Base-by-base conservation (phyloP, 2,888 invertebrate genomes). In the Apantesis nais region DNA sequence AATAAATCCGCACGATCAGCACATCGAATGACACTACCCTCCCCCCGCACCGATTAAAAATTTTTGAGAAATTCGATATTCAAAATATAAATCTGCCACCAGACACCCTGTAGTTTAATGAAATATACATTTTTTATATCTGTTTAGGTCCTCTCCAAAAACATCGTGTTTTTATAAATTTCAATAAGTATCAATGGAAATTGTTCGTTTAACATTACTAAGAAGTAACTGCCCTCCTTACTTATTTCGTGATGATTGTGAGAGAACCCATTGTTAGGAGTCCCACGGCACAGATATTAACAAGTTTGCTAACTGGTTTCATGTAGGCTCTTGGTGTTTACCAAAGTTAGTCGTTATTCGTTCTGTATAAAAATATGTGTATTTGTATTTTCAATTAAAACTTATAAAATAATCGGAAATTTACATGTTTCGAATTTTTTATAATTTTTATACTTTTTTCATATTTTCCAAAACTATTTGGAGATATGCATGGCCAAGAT, bases 211-310 rank as follows among this genome's bases (percentile, higher is more conserved):
- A 52, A 22, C n/a, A n/a, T n/a, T 66, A 67, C 70, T 70, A 25
- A 68, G 66, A 72, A 71, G 65, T 63, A 44, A 72, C 69, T 31
- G 63, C 31, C 41, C 69, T 37, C 52, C 61, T n/a, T n/a, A 37
- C 66, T 82, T 81, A 84, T 88, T 87, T 86, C 72, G 82, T 81
- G 82, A 72, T 79, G 68, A 82, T 85, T 85, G 77, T 82, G 67
- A 75, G 70, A 60, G 73, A 79, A 79, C 86, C 83, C 84, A 86
- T 83, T 62, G 76, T 19, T 62, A 19, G 62, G 70, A 70, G 74
- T 90, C 90, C 83, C 90, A 90, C 90, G 90, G 83, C 86, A 83
- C 80, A 73, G 82, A 83, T 83, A 74, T 67, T 64, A 55, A 22
- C 44, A 65, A 11, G 68, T 55, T 71, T 66, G 65, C 72, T 55